Base-by-base conservation (phyloP, 2,113 vertebrate genomes). In the Oenanthe oenanthe region DNA sequence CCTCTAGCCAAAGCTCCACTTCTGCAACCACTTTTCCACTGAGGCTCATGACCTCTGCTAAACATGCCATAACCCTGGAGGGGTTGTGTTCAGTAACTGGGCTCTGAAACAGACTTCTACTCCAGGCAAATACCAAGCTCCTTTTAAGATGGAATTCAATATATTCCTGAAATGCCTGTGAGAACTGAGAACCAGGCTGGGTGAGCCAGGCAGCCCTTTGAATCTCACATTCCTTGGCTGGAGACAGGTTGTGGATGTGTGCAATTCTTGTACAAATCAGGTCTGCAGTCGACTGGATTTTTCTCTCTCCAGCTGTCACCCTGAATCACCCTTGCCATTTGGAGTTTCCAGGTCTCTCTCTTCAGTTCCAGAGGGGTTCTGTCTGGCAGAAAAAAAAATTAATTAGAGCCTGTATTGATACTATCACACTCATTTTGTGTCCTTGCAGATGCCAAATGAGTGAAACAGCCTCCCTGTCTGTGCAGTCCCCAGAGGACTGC, bases 141-240 rank as follows among this genome's bases (percentile, higher is more conserved):
- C 60, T 93, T 94, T 92, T 85, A 94, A 85, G 63, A 88, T 84
- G 95, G 95, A 96, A 97, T 96, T 96, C 91, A 91, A 92, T 86
- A 56, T 56, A 95, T 97, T 96, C 87, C 75, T 92, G 92, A 93
- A 93, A 95, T 92, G 92, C 82, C 75, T 96, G 63, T 1, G 7
- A 90, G 92, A 92, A 86, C 28, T 58, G 68, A 85, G 56, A 60
- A 90, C 75, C 56, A 67, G 67, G 22, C 42, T 90, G 85, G n/a
- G 75, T 92, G 63, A 95, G 45, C 60, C 71, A 47, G 38, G 79
- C 76, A 77, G 29, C 54, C 34, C 20, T 0, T 51, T 22, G n/a
- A 83, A 40, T 86, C 79, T 95, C 72, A 74, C 94, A 92, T 93
- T 95, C 83, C 72, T 88, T 11, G 3, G 14, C 68, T 93, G 66